Evolutionary conservation across 2,888 invertebrate genomes (phyloP).

Genomic region (Callosobruchus maculatus): DNA sequence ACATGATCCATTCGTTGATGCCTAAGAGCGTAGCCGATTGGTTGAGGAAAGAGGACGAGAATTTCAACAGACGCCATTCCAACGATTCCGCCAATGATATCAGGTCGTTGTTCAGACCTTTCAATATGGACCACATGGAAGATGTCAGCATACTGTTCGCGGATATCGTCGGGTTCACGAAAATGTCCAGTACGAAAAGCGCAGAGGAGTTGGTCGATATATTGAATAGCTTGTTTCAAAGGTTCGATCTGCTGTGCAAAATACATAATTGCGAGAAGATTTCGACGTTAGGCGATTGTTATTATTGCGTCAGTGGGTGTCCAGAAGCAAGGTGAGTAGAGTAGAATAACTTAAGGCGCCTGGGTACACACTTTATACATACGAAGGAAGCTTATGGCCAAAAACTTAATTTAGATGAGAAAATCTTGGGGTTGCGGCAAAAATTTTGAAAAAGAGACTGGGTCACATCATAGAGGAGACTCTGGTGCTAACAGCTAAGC

Average conservation of each 20-base stretch:
- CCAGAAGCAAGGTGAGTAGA: slow-evolving; percentile 61
- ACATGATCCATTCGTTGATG: slow-evolving; percentile 98
- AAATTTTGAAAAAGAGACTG: no score
- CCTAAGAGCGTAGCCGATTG: slow-evolving; percentile 88
- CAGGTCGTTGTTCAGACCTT: slow-evolving; percentile 84
- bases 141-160: slow-evolving; percentile 96
- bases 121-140: slow-evolving; percentile 96
- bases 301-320: slow-evolving; percentile 94
- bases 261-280: slow-evolving; percentile 94
- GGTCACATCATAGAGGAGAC: no score
- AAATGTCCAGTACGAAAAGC: slow-evolving; percentile 94
- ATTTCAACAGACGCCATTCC: slow-evolving; percentile 55
- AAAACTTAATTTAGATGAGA: no score
- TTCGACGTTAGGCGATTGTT: slow-evolving; percentile 90
- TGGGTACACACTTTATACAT: no score
- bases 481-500: no score
- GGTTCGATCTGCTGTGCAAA: slow-evolving; percentile 69
- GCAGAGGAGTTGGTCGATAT: slow-evolving; percentile 94
- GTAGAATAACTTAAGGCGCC: background rate
- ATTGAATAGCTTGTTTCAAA: slow-evolving; percentile 92
- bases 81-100: slow-evolving; percentile 62
- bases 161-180: slow-evolving; percentile 96
- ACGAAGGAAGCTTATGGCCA: no score
- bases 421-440: no score
- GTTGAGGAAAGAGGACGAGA: slow-evolving; percentile 72